Evolutionary conservation across 2,888 invertebrate genomes (phyloP), one percentile per base, ranked within the genome.

Genomic region (Cinara cedri): DNA sequence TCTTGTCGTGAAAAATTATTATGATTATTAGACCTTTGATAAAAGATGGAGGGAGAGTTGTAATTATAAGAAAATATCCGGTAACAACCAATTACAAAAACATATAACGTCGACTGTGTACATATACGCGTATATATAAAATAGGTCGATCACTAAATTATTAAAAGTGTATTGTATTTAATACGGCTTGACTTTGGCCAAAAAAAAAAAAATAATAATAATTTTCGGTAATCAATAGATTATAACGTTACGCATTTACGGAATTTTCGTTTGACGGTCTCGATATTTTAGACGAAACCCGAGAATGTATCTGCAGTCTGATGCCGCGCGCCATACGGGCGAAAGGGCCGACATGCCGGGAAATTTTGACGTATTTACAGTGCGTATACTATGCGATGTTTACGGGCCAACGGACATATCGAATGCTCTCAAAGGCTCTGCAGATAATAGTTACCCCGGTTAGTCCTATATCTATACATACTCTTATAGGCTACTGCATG

Each of bases 351-450:
- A 14, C 49, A 24, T 21, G 66, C 34, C 14, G n/a, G 26, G n/a
- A 3, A 62, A 54, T 63, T 74, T 65, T 44, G 74, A 74, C 63
- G 63, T 74, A 54, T 74, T 74, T 63, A 24, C 24, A 46, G 46
- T 60, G 71, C 42, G 55, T n/a, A 57, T 44, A 44, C 44, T 51
- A 4, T 34, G 54, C n/a, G 62, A 11, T 57, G 44, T 71, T 71
- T 16, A 57, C 62, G 51, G 49, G 19, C 26, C 72, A 46, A 21
- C 19, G 72, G 21, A 19, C 62, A 44, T 16, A 14, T 49, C 26
- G 46, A 55, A 42, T 44, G 8, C 44, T 55, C n/a, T 4, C 54
- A n/a, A n/a, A 54, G n/a, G 54, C 9, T 54, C 19, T 19, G 19
- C 54, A 54, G 34, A 62, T 9, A 44, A n/a, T 21, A 24, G 54